phyloP scores from a whole-genome alignment of 2,113 vertebrate species.

The Tachycineta bicolor region DNA sequence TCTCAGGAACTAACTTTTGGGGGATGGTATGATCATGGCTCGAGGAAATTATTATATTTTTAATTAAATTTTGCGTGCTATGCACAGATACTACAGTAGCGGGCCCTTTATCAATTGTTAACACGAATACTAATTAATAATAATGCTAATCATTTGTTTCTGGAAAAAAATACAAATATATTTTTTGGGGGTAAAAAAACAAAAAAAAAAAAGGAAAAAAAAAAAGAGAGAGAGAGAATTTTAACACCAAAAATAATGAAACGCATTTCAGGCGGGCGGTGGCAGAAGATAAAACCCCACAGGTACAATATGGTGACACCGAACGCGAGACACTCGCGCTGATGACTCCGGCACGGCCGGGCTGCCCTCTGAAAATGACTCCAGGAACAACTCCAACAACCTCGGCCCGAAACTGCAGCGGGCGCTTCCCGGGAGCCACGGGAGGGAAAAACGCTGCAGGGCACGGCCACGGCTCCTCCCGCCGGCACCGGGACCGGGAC shows the following conservation, averaged over 20 bases:
- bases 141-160: conserved; percentile 69
- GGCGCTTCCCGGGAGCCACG: accelerated
- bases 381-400: background rate
- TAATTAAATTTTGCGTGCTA: conserved; percentile 62
- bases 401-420: background rate
- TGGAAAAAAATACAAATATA: conserved; percentile 61
- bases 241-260: conserved; percentile 11
- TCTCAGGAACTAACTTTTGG: background rate
- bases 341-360: background rate
- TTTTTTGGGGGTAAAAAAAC: background rate
- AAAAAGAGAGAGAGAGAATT: background rate
- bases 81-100: conserved; percentile 53
- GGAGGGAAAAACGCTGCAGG: background rate
- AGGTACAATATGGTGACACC: background rate
- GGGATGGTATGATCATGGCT: conserved; percentile 49
- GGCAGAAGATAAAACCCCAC: background rate
- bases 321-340: accelerated
- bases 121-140: conserved; percentile 64
- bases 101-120: conserved; percentile 66
- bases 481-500: accelerated
- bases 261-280: background rate
- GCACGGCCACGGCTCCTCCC: background rate
- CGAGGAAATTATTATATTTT: conserved; percentile 69
- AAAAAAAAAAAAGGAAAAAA: too few relatives aligned
- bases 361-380: background rate